Evolutionary conservation across 2,113 vertebrate species (phyloP).

Genomic region (Ammospiza nelsoni): DNA sequence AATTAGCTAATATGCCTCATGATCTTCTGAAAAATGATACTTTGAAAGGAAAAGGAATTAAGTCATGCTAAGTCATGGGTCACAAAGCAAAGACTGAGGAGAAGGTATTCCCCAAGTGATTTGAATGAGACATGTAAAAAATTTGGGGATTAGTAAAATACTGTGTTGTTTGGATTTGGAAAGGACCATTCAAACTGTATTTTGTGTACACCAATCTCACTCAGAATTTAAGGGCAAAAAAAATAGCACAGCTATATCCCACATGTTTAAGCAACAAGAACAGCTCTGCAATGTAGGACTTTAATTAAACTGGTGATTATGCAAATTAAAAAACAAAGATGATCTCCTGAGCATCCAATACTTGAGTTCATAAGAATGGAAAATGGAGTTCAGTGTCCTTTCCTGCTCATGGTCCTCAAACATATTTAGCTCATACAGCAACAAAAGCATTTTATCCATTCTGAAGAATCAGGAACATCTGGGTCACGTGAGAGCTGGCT

Average conservation of each 20-base stretch:
- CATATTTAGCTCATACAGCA: accelerated
- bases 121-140: background rate
- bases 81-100: background rate
- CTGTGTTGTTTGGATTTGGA: background rate
- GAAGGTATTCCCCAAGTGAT: background rate
- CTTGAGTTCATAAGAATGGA: background rate
- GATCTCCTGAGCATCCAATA: background rate
- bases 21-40: background rate
- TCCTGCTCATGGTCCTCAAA: background rate
- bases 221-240: background rate
- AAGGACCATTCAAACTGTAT: background rate
- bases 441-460: background rate
- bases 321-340: background rate
- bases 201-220: background rate
- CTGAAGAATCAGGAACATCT: background rate
- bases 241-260: background rate
- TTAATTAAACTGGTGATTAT: background rate
- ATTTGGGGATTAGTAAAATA: background rate
- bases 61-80: background rate
- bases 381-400: background rate
- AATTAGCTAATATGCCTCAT: background rate
- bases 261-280: background rate
- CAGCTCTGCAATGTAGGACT: background rate
- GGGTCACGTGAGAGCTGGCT: background rate
- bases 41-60: background rate